phyloP scores from a whole-genome alignment of 2,888 invertebrate genomes.

The Amiota minor region DNA sequence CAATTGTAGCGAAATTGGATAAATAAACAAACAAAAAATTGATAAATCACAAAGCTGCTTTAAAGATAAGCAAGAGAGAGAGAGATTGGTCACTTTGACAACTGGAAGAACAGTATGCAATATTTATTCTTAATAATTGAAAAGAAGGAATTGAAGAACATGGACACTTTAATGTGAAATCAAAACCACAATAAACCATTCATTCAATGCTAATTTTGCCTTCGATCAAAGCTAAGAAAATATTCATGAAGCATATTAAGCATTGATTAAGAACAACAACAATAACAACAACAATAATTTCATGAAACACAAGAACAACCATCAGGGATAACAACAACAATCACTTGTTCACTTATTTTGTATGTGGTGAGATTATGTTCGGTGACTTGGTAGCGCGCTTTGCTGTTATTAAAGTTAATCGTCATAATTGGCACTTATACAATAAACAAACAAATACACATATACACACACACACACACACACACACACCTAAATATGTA shows the following conservation, averaged over 20 bases:
- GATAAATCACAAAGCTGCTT: neutral
- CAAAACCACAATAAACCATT: neutral
- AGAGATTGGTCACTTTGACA: conserved; percentile 4
- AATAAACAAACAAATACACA: conserved; percentile 16
- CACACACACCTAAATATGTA: neutral
- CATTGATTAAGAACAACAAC: conserved; percentile 9
- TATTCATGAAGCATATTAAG: neutral
- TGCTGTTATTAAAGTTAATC: conserved; percentile 54
- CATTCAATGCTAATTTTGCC: conserved; percentile 11
- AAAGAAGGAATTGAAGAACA: conserved; percentile 21
- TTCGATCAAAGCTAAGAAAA: neutral
- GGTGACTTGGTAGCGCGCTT: conserved; percentile 12
- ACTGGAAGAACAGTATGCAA: neutral
- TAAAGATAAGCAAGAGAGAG: conserved; percentile 23
- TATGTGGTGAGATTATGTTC: neutral
- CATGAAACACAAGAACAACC: too few relatives aligned
- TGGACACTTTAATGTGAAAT: neutral
- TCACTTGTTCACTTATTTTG: too few relatives aligned
- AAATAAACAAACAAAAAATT: neutral
- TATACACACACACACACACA: neutral
- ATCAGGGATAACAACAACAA: too few relatives aligned
- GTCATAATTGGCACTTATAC: conserved; percentile 56
- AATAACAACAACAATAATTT: neutral
- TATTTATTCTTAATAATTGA: neutral
- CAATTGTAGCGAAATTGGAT: neutral